Evolutionary conservation across 2,888 invertebrate genomes (phyloP), one percentile per base, ranked within the genome.

Genomic region (Trisateles emortualis): DNA sequence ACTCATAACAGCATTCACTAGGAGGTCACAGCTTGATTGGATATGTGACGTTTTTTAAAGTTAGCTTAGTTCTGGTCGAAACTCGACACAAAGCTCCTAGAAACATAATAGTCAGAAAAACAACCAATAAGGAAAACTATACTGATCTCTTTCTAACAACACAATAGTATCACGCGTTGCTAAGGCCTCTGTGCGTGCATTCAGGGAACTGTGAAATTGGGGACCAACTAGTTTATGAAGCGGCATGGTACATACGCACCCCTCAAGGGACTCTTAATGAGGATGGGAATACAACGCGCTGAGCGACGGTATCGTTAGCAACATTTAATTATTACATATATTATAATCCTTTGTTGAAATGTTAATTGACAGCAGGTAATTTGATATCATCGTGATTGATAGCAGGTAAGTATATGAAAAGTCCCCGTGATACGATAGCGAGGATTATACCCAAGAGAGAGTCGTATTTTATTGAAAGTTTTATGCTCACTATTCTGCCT

Each of bases 181-280:
- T 17, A 19, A 35, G 35, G 45, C 32, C 22, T 44, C 13, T 32
- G 55, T 49, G 44, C 52, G 41, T 49, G 17, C 26, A 30, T 16
- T 36, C 49, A 57, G 19, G 52, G 55, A 40, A 35, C 35, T 32
- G 32, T 13, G 19, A 49, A 47, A 56, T 57, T 44, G 19, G 11
- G 35, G 17, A 16, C 11, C 46, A 33, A 29, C 29, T 46, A 38
- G 29, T 36, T 46, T 39, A 38, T 39, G 39, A 6, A 6, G 11
- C 35, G 16, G 3, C 11, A 1, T 17, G 36, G 14, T 29, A 38
- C 29, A 45, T 36, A 2, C 29, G 46, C 19, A 19, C 29, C 38
- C 45, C 54, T 52, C 52, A 33, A 47, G 36, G 43, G 59, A 63
- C 30, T 48, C 30, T 29, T 63, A 59, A 63, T 63, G 49, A 63